Conservation (phyloP, 92 coral and sea anemone species). For the Nematostella vectensis region DNA sequence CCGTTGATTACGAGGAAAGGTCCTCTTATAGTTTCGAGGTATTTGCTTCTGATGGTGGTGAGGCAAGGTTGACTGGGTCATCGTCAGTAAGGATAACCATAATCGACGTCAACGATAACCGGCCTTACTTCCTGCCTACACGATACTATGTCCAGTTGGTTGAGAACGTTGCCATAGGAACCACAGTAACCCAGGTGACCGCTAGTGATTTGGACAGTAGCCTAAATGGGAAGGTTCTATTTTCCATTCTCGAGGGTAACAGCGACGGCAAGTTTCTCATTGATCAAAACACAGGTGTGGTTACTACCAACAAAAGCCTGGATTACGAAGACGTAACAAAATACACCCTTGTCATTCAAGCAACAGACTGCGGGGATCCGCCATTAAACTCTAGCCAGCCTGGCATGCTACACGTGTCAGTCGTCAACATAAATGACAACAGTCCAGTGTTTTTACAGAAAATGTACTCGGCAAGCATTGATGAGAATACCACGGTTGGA, state of each 20-base stretch:
- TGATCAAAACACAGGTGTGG: slow-evolving; percentile 15
- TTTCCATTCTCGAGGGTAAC: slow-evolving; percentile 7
- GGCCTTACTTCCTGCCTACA: slow-evolving; percentile 26
- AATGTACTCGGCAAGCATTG: slow-evolving; percentile 7
- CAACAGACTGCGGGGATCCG: slow-evolving; percentile 11
- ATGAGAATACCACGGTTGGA: slow-evolving; percentile 5
- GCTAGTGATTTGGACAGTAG: slow-evolving; percentile 3
- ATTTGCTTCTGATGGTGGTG: neutral
- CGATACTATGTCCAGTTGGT: neutral
- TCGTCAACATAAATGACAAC: slow-evolving; percentile 43
- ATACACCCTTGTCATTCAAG: neutral
- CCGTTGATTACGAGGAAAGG: neutral
- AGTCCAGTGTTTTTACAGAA: slow-evolving; percentile 21
- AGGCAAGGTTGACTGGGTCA: neutral
- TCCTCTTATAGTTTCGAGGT: neutral
- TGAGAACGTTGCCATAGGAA: neutral
- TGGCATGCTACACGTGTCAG: slow-evolving; percentile 18
- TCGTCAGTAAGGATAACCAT: slow-evolving; percentile 30
- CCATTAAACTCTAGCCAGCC: slow-evolving; percentile 10
- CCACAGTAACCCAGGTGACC: neutral
- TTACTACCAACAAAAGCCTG: slow-evolving; percentile 17
- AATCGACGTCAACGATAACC: slow-evolving; percentile 53
- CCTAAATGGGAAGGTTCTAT: slow-evolving; percentile 1
- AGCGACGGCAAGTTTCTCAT: slow-evolving; percentile 27
- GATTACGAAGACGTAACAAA: slow-evolving; percentile 37